Evolutionary conservation across 1,140 invertebrate species (phyloP), one percentile per base, ranked within the genome.

Genomic region (Temnothorax curvispinosus): DNA sequence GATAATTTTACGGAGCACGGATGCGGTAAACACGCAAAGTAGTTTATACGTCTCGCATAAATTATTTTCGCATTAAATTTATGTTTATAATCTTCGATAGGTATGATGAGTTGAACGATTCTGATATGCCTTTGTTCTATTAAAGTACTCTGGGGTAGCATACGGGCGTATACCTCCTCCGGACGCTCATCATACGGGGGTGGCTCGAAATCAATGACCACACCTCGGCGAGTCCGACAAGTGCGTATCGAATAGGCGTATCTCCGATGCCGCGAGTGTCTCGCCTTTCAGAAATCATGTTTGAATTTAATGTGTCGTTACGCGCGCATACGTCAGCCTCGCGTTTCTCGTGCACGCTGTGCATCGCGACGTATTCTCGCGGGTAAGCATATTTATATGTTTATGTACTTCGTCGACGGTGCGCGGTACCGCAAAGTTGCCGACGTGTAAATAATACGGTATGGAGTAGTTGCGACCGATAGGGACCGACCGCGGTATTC

Each of bases 381-480:
- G 72, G 62, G 87, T 90, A 90, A 86, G 50, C 65, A 72, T 91
- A 87, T 91, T 91, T 88, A 86, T 88, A 86, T 74, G 56, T 87
- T 77, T 85, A 85, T 81, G 85, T 86, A 65, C 80, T 58, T 80
- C 71, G 52, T 56, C 50, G 21, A 27, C 38, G 50, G 18, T 35
- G 44, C 60, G 71, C 64, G 64, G 44, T 85, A 87, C 35, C 75
- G 84, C 78, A 78, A 84, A 93, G 91, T 92, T 91, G 84, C 87
- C 90, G 92, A 88, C 91, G 91, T 93, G 92, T 92, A 93, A 93
- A 93, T 93, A 93, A 93, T 92, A 91, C 76, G 87, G 89, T 86
- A 69, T 78, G 86, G 76, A 86, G 44, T 78, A 90, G 85, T 84
- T 86, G 89, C 88, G 75, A 85, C 38, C 82, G 71, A 80, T 60